Percentiles rank a stretch among this genome's conserved stretches.
These are phyloP conservation scores for Chydorus sphaericus DNA, from an alignment of 2,888 invertebrate species.

Conservation along the genomic window DNA sequence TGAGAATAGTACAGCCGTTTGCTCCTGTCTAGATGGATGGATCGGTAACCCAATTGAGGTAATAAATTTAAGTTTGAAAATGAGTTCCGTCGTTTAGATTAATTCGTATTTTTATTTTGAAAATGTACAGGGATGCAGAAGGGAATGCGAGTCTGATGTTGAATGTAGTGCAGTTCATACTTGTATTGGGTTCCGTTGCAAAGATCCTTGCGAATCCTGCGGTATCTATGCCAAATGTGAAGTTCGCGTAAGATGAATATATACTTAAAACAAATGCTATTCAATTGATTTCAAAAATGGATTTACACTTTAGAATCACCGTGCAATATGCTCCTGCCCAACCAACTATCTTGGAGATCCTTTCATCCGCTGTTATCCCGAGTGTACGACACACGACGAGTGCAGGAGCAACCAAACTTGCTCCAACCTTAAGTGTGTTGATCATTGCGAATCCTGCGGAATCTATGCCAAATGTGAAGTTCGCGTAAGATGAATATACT, in stretches of 20 bases:
- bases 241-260: slow-evolving; percentile 43
- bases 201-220: slow-evolving; percentile 52
- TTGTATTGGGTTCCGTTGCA: slow-evolving; percentile 57
- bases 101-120: too few relatives aligned
- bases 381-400: slow-evolving; percentile 62
- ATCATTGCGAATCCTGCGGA: slow-evolving; percentile 73
- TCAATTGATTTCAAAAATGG: too few relatives aligned
- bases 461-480: slow-evolving; percentile 52
- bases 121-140: slow-evolving; percentile 22
- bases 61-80: too few relatives aligned
- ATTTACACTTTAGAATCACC: slow-evolving; percentile 16
- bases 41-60: slow-evolving; percentile 21
- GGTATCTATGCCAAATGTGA: slow-evolving; percentile 60
- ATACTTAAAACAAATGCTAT: not conserved
- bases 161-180: slow-evolving; percentile 37
- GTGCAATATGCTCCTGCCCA: slow-evolving; percentile 22
- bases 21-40: slow-evolving; percentile 14
- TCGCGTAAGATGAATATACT: slow-evolving; percentile 42
- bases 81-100: too few relatives aligned
- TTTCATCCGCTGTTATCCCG: slow-evolving; percentile 56
- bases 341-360: slow-evolving; percentile 63
- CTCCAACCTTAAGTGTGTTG: slow-evolving; percentile 61
- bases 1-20: slow-evolving; percentile 11
- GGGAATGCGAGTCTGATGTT: slow-evolving; percentile 23
- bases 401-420: slow-evolving; percentile 57